A percentile compares a stretch with the other conserved stretches of the same genome.
Conservation (phyloP, 2,797 vertebrate species). For the Falco peregrinus region DNA sequence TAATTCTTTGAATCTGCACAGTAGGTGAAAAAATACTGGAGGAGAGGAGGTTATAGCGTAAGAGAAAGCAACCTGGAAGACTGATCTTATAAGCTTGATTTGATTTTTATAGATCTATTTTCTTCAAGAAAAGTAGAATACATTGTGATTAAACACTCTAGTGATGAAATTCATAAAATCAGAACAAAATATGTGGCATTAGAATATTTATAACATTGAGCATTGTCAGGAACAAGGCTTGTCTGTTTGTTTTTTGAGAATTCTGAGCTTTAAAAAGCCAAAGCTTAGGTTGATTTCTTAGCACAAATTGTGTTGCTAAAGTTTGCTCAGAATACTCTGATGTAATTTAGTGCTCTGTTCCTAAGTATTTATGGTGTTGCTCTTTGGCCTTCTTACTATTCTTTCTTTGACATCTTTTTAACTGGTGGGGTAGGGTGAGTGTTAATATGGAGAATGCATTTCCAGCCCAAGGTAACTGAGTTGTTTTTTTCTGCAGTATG, state of each 20-base stretch:
- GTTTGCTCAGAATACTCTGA: neutral
- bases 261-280: neutral
- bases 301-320: neutral
- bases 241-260: neutral
- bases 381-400: neutral
- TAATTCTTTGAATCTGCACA: neutral
- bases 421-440: neutral
- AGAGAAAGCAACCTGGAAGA: neutral
- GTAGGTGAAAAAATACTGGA: neutral
- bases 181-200: neutral
- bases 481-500: conserved; percentile 82
- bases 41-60: neutral
- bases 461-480: neutral
- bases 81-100: neutral
- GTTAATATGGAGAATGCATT: neutral
- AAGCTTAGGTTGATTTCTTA: neutral
- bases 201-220: neutral
- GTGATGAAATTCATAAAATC: neutral
- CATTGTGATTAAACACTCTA: neutral
- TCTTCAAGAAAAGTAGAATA: neutral
- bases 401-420: neutral
- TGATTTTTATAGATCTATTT: neutral
- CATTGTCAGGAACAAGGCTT: neutral
- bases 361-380: neutral
- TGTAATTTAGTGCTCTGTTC: neutral